Percentiles rank a stretch among this genome's conserved stretches.
Conservation (phyloP, 1,140 invertebrate species). For the Leptopilina clavipes region DNA sequence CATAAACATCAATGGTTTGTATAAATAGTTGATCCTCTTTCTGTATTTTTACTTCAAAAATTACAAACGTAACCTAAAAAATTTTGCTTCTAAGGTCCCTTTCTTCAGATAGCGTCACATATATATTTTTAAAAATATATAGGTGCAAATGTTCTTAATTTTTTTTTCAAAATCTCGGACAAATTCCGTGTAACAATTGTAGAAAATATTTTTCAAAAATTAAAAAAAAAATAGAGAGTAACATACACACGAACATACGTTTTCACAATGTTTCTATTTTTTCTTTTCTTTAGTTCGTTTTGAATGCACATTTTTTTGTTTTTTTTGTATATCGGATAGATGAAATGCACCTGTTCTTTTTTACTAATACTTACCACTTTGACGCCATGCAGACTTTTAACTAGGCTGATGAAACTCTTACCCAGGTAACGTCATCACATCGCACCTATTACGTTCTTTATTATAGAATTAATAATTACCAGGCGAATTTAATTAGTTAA, state of each 20-base stretch:
- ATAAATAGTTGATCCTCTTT: too few species aligned
- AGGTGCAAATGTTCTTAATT: too few species aligned
- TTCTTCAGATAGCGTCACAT: too few species aligned
- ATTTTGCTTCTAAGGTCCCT: too few species aligned
- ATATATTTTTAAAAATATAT: too few species aligned
- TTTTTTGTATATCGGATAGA: conserved; percentile 64
- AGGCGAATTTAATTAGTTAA: conserved; percentile 23
- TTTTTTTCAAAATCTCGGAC: too few species aligned
- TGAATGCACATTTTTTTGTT: conserved; percentile 55
- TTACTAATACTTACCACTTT: conserved; percentile 75
- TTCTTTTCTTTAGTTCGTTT: conserved; percentile 55
- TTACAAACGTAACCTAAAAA: too few species aligned
- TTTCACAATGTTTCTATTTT: conserved; percentile 57
- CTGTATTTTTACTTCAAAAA: too few species aligned
- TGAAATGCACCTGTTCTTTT: conserved; percentile 69
- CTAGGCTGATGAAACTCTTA: conserved; percentile 75
- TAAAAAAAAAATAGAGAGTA: conserved; percentile 13
- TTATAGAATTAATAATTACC: conserved; percentile 42
- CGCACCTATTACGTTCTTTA: conserved; percentile 68
- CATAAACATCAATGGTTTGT: too few species aligned
- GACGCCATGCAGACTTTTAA: conserved; percentile 75
- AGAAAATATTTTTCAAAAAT: too few species aligned
- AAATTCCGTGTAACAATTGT: too few species aligned
- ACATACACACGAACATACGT: conserved; percentile 30
- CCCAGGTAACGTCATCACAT: conserved; percentile 75